Evolutionary conservation across 2,113 vertebrate genomes (phyloP), one percentile per base, ranked within the genome.

Genomic region (Forbesichthys papilliferus): DNA sequence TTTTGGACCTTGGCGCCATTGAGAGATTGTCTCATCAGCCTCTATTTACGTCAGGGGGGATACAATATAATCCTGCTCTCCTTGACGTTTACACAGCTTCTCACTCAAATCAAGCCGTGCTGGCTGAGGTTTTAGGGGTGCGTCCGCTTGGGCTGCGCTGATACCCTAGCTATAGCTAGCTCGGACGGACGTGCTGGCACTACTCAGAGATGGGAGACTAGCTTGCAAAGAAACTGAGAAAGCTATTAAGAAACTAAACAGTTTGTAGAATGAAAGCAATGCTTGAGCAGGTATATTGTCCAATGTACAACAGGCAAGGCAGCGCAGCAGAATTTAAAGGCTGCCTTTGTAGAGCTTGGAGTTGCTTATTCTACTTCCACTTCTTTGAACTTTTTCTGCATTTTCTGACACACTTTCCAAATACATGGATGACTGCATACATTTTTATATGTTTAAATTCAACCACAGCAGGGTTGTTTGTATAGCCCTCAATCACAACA

Each of bases 61-160:
- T 48, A 67, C 72, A 46, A 60, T 68, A 60, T 79, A 71, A 69
- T 80, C 66, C 54, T 57, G 52, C 61, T 67, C 51, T 48, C 77
- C 65, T 51, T 68, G 13, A 16, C 70, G 69, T 79, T 84, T 77
- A 68, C 72, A 4, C 9, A 51, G 68, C 78, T 49, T 12, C 73
- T 82, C 84, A 79, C 74, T 88, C 82, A 84, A 86, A 87, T 68
- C 68, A 55, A 77, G 68, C 66, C 0, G 0, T 3, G 61, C 77
- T 82, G 81, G 84, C 83, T 81, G 81, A 75, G 59, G 81, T 16
- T 34, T 34, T 11, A 53, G 11, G 79, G 83, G 82, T 82, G 60
- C 69, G 7, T 58, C 56, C 49, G 75, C 12, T 14, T 48, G 0
- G 53, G 16, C 2, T 27, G 27, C 1, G 27, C 27, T 27, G 2